phyloP scores from a whole-genome alignment of 2,888 invertebrate species.

The Hydraecia micacea region DNA sequence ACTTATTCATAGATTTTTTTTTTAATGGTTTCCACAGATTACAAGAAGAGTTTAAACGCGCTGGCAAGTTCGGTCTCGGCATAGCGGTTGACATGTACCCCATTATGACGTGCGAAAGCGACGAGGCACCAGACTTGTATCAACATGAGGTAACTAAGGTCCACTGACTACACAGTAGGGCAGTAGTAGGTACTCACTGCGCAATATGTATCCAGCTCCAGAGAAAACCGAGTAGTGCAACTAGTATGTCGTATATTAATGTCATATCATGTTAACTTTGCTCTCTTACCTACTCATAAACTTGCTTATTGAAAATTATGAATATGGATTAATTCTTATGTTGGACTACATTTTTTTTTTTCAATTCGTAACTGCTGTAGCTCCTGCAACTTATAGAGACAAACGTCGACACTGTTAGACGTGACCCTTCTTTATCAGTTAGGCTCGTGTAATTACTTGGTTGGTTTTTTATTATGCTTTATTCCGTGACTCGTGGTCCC shows the following conservation, averaged over 20 bases:
- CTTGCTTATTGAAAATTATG: background rate
- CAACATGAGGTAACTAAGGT: constrained; percentile 83
- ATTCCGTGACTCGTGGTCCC: background rate
- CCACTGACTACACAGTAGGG: background rate
- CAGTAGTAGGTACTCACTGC: background rate
- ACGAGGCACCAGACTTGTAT: constrained; percentile 93
- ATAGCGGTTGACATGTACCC: constrained; percentile 93
- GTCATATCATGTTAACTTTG: background rate
- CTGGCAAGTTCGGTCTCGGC: constrained; percentile 92
- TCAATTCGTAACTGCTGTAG: background rate
- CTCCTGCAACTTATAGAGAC: background rate
- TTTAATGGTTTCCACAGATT: constrained; percentile 85
- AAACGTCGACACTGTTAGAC: background rate
- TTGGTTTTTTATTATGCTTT: background rate
- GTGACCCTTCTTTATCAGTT: background rate
- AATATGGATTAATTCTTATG: background rate
- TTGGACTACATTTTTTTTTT: too few species aligned
- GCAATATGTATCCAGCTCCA: background rate
- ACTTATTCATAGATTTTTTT: background rate
- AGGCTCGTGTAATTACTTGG: background rate
- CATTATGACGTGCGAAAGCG: constrained; percentile 92
- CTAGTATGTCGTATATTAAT: too few species aligned
- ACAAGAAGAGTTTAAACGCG: constrained; percentile 91
- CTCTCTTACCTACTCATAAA: background rate
- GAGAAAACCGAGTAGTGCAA: background rate